Evolutionary conservation across 2,888 invertebrate species (phyloP), one percentile per base, ranked within the genome.

Genomic region (Plemyria rubiginata): DNA sequence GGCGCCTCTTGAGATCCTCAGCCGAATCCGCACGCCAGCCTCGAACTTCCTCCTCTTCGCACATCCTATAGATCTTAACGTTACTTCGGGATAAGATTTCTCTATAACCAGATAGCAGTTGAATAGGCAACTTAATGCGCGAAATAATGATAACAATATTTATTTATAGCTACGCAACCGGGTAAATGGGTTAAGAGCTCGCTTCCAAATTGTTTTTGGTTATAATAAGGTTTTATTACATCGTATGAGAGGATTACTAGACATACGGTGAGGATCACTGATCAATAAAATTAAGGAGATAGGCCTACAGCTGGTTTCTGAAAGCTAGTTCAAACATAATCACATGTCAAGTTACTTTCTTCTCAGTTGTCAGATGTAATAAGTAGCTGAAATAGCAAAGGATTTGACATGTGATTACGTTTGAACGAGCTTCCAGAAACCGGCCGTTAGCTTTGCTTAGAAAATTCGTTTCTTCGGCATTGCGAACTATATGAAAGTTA

Each of bases 141-240:
- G 61, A 67, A 67, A 70, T 72, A 70, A 73, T 76, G 75, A 78
- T 78, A 78, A 79, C 74, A 77, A 73, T 76, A 75, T 70, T 71
- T 75, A 76, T 78, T 77, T 78, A 79, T 67, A 54, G 59, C 56
- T 29, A n/a, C 59, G 45, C 61, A 62, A 55, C 62, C 54, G 65
- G 64, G 57, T 67, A 63, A 66, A 67, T 67, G 66, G 54, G 51
- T 48, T 54, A 22, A 43, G 12, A 40, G n/a, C 60, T n/a, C 54
- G 32, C 56, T 63, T 32, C 40, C 60, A 60, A 66, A 68, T 66
- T 68, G 68, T 66, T 65, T 65, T 53, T 60, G 54, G 64, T 66
- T 65, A 60, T 58, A 66, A 65, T 68, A 68, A 65, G 58, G 58
- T 68, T 68, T 68, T 68, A 68, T 62, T 60, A 48, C 41, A 36